A percentile compares a stretch with the other conserved stretches of the same genome.
Evolutionary conservation across 1,140 invertebrate species (phyloP).

Genomic region (Asbolus verrucosus): DNA sequence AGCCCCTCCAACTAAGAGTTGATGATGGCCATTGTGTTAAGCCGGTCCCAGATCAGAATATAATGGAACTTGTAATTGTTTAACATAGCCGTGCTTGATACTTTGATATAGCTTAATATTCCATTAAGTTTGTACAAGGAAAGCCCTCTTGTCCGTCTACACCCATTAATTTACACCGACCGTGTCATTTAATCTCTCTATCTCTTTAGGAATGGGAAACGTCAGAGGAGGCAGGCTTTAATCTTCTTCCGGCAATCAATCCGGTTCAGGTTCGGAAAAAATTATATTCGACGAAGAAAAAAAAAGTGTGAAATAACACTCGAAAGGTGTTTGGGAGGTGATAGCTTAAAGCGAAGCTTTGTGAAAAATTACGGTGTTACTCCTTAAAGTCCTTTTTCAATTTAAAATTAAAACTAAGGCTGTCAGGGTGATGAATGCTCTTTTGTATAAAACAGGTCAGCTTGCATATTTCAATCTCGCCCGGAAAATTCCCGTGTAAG

Average conservation of each 20-base stretch:
- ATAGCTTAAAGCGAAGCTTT: conserved; percentile 17
- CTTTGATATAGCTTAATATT: conserved; percentile 51
- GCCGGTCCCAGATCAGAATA: conserved; percentile 49
- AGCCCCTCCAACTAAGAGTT: conserved; percentile 25
- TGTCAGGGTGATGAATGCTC: conserved; percentile 42
- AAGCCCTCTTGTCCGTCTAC: conserved; percentile 42
- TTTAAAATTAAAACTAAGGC: conserved; percentile 44
- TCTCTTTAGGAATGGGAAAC: conserved; percentile 29
- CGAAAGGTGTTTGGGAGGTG: conserved; percentile 15
- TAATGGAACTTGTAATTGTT: conserved; percentile 53
- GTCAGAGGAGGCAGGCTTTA: conserved; percentile 14
- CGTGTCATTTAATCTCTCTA: conserved; percentile 41
- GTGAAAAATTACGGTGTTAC: conserved; percentile 32
- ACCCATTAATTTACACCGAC: conserved; percentile 43
- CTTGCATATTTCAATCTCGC: conserved; percentile 44
- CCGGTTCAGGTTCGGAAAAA: conserved; percentile 7
- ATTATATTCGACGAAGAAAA: conserved; percentile 14
- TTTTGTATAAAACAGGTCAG: conserved; percentile 43
- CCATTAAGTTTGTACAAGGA: conserved; percentile 47
- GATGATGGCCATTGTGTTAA: conserved; percentile 51
- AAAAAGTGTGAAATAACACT: conserved; percentile 28
- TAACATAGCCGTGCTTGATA: conserved; percentile 51
- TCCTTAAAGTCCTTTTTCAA: conserved; percentile 38
- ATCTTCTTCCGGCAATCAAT: conserved; percentile 40
- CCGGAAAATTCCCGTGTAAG: conserved; percentile 30